These are phyloP conservation scores for Meandrusa payeni DNA, from an alignment of 2,888 invertebrate genomes.

Conservation along the genomic window DNA sequence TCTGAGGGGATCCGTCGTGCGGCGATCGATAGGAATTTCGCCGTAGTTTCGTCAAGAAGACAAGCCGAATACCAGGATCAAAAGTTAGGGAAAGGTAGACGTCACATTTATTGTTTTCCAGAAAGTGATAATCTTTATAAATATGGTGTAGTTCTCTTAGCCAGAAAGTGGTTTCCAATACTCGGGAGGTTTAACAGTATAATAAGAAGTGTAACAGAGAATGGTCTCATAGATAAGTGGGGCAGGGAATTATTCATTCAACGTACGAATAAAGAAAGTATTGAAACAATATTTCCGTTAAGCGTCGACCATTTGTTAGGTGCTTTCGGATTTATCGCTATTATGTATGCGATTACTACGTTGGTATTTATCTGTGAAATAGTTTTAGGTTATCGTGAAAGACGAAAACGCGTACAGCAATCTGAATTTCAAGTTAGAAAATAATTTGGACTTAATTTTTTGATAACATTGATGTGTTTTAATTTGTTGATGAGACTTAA, in stretches of 20 bases:
- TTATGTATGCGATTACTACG: conserved; percentile 60
- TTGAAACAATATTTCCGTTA: conserved; percentile 55
- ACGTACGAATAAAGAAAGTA: conserved; percentile 40
- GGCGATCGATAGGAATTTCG: conserved; percentile 60
- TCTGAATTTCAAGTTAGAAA: neutral
- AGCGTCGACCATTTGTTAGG: conserved; percentile 67
- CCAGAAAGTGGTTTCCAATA: conserved; percentile 73
- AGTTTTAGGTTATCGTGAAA: conserved; percentile 24
- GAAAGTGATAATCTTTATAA: conserved; percentile 71
- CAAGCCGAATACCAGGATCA: conserved; percentile 72
- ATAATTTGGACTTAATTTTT: no score
- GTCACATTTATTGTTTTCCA: conserved; percentile 67
- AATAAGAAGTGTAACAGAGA: conserved; percentile 70
- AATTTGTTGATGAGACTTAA: no score
- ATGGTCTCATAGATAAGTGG: conserved; percentile 75
- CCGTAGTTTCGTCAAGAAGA: conserved; percentile 65
- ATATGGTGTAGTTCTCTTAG: conserved; percentile 70
- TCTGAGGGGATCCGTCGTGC: conserved; percentile 60
- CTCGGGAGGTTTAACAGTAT: conserved; percentile 64
- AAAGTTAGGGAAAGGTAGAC: conserved; percentile 63
- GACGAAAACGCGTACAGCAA: neutral
- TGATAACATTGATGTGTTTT: no score
- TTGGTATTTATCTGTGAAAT: conserved; percentile 61
- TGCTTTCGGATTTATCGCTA: conserved; percentile 68
- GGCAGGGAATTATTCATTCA: conserved; percentile 65